A percentile compares a stretch with the other conserved stretches of the same genome.
Conservation (phyloP, 1,140 invertebrate genomes). For the Oscheius sp. region DNA sequence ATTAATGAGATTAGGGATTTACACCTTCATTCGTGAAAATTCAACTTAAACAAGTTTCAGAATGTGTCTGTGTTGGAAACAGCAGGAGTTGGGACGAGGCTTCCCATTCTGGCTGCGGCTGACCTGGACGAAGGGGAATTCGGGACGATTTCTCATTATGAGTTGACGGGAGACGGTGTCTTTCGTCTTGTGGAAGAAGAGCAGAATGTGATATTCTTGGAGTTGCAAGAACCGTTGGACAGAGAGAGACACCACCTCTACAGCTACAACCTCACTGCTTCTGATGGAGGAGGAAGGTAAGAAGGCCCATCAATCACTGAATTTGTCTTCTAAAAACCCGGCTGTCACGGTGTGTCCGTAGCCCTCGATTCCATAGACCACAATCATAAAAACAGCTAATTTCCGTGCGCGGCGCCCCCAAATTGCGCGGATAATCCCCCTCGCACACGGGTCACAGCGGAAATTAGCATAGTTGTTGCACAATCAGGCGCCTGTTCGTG, state of each 20-base stretch:
- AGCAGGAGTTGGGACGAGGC: not conserved
- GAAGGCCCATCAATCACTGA: not conserved
- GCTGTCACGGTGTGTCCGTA: not conserved
- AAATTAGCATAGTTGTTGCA: constrained; percentile 5
- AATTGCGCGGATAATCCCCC: constrained; percentile 1
- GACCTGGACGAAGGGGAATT: not conserved
- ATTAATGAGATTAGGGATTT: not conserved
- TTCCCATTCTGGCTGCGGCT: not conserved
- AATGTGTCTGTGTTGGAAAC: constrained; percentile 8
- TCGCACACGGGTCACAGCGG: not conserved
- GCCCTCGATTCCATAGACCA: too few species aligned
- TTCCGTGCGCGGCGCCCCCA: not conserved
- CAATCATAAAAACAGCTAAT: constrained; percentile 4
- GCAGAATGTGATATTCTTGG: not conserved
- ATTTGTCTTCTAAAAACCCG: not conserved
- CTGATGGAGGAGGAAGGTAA: constrained; percentile 11
- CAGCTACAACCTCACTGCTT: not conserved
- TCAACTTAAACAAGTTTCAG: not conserved
- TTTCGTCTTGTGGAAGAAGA: not conserved
- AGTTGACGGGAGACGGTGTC: not conserved
- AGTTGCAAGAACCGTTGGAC: not conserved
- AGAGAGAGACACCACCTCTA: not conserved
- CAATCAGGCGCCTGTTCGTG: not conserved
- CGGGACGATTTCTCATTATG: not conserved
- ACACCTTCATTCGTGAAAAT: not conserved